These are phyloP conservation scores for Holacanthus passer DNA, from an alignment of 2,113 vertebrate species.

Conservation along the genomic window DNA sequence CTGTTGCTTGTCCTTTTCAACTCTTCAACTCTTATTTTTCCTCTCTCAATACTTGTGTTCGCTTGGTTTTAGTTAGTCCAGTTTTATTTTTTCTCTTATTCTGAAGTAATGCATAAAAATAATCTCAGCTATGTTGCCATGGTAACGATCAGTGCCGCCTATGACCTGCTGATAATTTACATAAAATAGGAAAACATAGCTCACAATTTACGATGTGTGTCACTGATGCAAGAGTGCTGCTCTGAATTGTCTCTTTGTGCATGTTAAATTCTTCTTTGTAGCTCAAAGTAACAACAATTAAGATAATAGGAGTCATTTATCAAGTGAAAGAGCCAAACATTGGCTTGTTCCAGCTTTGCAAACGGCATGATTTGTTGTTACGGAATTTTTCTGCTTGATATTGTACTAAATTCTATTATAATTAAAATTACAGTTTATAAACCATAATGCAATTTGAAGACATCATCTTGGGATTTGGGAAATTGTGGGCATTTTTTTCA, in stretches of 20 bases:
- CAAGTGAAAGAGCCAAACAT: not conserved
- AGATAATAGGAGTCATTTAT: not conserved
- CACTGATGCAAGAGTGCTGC: not conserved
- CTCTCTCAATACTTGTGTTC: not conserved
- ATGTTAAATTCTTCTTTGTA: not conserved
- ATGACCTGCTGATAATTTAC: slow-evolving; percentile 10
- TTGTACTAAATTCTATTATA: not conserved
- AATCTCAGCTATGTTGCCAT: slow-evolving; percentile 33
- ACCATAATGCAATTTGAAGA: not conserved
- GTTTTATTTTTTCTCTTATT: not conserved
- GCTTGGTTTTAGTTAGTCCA: not conserved
- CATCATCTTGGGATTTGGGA: not conserved
- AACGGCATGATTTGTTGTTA: not conserved
- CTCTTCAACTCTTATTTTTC: not conserved
- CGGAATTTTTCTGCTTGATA: not conserved
- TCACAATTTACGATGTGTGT: not conserved
- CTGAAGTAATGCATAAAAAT: not conserved
- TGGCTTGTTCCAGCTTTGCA: not conserved
- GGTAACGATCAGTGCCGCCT: slow-evolving; percentile 13
- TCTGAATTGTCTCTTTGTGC: not conserved
- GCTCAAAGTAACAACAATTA: not conserved
- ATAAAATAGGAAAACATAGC: not conserved
- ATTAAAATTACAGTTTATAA: not conserved
- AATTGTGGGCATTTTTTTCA: not conserved
- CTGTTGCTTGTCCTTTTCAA: not conserved